Percentiles rank a stretch among this genome's conserved stretches.
These are phyloP conservation scores for Carcina quercana DNA, from an alignment of 2,888 invertebrate genomes.

Conservation along the genomic window DNA sequence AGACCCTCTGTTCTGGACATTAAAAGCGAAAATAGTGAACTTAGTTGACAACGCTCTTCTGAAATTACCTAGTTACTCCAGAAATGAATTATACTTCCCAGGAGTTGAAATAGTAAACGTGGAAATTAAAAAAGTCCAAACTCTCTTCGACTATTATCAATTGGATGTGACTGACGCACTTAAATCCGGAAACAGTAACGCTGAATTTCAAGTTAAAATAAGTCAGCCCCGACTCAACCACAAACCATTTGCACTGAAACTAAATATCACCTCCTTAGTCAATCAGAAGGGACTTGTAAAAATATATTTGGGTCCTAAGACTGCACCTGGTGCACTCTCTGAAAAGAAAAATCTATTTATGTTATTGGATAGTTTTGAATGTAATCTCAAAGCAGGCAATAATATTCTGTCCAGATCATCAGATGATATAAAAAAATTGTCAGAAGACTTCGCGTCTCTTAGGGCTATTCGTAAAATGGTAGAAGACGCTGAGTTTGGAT, in stretches of 20 bases:
- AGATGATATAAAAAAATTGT: slow-evolving; percentile 73
- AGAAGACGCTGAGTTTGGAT: slow-evolving; percentile 69
- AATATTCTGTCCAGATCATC: slow-evolving; percentile 78
- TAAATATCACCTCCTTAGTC: slow-evolving; percentile 76
- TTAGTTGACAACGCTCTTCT: slow-evolving; percentile 73
- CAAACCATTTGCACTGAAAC: slow-evolving; percentile 79
- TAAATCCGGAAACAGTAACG: slow-evolving; percentile 37
- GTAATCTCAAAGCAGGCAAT: slow-evolving; percentile 74
- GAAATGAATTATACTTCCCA: slow-evolving; percentile 74
- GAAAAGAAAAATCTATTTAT: slow-evolving; percentile 72
- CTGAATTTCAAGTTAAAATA: slow-evolving; percentile 54
- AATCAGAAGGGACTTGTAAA: slow-evolving; percentile 75
- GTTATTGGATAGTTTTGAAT: slow-evolving; percentile 74
- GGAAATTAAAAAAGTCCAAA: slow-evolving; percentile 77
- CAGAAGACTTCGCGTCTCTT: slow-evolving; percentile 76
- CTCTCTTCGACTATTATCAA: slow-evolving; percentile 79
- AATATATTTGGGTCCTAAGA: slow-evolving; percentile 81
- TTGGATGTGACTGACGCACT: slow-evolving; percentile 77
- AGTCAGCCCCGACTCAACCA: slow-evolving; percentile 80
- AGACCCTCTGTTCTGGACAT: slow-evolving; percentile 81
- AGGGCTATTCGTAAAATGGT: slow-evolving; percentile 75
- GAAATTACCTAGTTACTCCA: slow-evolving; percentile 71
- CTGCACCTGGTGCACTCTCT: slow-evolving; percentile 70
- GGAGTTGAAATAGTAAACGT: slow-evolving; percentile 77
- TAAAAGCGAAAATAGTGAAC: slow-evolving; percentile 76